Evolutionary conservation across 2,113 vertebrate genomes (phyloP), one percentile per base, ranked within the genome.

Genomic region (Caretta caretta): DNA sequence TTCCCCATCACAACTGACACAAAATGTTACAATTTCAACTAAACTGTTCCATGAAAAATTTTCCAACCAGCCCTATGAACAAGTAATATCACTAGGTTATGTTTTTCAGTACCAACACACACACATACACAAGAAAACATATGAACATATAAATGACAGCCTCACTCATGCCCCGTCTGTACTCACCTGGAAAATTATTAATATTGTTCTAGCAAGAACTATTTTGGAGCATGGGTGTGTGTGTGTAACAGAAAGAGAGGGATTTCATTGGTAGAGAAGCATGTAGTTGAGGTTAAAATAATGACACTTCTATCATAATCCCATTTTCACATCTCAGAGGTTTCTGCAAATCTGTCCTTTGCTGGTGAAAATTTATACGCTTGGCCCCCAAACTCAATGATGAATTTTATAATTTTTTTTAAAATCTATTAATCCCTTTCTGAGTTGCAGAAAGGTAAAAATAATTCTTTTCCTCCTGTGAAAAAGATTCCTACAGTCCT

Each of bases 361-460:
- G 35, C 4, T 95, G 89, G 88, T 92, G 88, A 51, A 75, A 29
- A 91, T 48, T 86, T 87, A 93, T 96, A 96, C 75, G 79, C 91
- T 90, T 93, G 83, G 79, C 75, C 90, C 75, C 79, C 83, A 69
- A 89, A 82, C 81, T 90, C 85, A 87, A 31, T 80, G 54, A 86
- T 81, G 75, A 29, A 76, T 2, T 76, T 93, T 88, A 85, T 90
- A 46, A 38, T 29, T 78, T 50, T 79, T 79, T 96, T 95, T 76
- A 38, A 76, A 88, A 80, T 5, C 89, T 94, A 84, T 90, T 95
- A 96, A 94, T 96, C 82, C 86, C 56, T 94, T 96, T 94, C 83
- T 92, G 50, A 92, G 84, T 76, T 94, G 86, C 91, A 80, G 93
- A 93, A 83, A 84, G 91, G 93, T 93, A 94, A 97, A 96, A 76